Percentiles rank a stretch among this genome's conserved stretches.
Conservation (phyloP, 2,888 invertebrate species). For the Xanthorhoe designata region DNA sequence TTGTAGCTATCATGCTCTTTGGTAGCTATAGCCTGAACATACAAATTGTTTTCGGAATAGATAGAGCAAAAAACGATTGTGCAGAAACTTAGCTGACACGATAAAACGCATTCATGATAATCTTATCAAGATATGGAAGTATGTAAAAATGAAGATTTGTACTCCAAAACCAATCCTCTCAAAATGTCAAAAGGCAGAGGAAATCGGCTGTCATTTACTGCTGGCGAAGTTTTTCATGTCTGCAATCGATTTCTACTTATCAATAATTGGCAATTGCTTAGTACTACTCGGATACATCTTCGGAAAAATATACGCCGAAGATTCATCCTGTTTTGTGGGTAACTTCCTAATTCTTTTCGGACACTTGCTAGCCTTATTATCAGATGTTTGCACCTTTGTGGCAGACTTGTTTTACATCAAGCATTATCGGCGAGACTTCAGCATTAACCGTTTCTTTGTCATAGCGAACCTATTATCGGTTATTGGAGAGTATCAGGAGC, state of each 20-base stretch:
- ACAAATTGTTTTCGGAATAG: no score
- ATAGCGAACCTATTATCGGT: constrained; percentile 55
- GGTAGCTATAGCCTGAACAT: not conserved
- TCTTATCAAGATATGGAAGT: constrained; percentile 29
- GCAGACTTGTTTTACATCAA: constrained; percentile 47
- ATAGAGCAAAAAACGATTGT: not conserved
- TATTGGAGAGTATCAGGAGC: constrained; percentile 57
- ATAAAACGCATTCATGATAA: constrained; percentile 2
- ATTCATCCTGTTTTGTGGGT: constrained; percentile 39
- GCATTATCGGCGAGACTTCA: constrained; percentile 40
- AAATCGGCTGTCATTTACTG: constrained; percentile 36
- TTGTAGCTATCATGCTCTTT: no score
- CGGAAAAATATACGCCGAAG: constrained; percentile 45
- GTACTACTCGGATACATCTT: constrained; percentile 53
- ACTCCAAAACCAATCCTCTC: constrained; percentile 38
- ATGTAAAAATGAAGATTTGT: constrained; percentile 47
- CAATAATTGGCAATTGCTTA: constrained; percentile 51
- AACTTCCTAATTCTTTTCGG: constrained; percentile 52
- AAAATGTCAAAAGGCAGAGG: constrained; percentile 35
- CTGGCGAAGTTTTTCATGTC: constrained; percentile 44
- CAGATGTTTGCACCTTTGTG: constrained; percentile 45
- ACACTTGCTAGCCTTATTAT: constrained; percentile 49
- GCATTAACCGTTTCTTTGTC: constrained; percentile 51
- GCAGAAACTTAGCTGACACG: not conserved
- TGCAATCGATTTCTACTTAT: constrained; percentile 50